Percentiles rank a stretch among this genome's conserved stretches.
Conservation (phyloP, 2,888 invertebrate species). For the Nemapogon koenigi region DNA sequence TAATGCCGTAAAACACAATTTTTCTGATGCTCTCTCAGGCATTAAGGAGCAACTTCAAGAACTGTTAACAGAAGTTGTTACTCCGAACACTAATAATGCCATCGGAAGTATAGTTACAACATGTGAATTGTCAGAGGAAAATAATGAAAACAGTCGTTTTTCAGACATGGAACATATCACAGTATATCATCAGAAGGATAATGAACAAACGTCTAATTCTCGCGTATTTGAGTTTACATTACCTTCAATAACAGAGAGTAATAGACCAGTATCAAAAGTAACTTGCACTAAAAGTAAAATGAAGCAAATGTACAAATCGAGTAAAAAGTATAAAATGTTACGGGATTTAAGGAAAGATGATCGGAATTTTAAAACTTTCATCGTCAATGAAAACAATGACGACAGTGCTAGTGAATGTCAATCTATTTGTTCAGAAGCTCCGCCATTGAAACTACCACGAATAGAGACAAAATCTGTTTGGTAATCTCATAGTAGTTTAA, state of each 20-base stretch:
- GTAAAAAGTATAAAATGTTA: constrained; percentile 34
- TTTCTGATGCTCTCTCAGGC: constrained; percentile 40
- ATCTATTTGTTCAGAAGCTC: constrained; percentile 39
- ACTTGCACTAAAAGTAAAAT: constrained; percentile 29
- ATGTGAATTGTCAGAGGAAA: not conserved
- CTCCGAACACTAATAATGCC: constrained; percentile 20
- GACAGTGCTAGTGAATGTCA: constrained; percentile 34
- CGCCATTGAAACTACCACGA: constrained; percentile 50
- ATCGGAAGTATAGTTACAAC: constrained; percentile 13
- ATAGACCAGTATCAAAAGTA: constrained; percentile 29
- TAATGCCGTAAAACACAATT: constrained; percentile 22
- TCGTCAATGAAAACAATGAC: constrained; percentile 29
- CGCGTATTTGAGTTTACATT: constrained; percentile 28
- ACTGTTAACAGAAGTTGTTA: constrained; percentile 30
- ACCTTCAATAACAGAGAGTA: constrained; percentile 40
- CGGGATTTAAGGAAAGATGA: constrained; percentile 32
- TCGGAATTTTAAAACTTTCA: constrained; percentile 40
- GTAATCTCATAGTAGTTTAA: no score
- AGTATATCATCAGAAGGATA: constrained; percentile 37
- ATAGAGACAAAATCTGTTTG: constrained; percentile 48
- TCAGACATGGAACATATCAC: constrained; percentile 50
- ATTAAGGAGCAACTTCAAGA: constrained; percentile 42
- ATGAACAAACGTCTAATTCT: not conserved
- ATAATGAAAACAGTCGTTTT: constrained; percentile 18
- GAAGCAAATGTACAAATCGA: constrained; percentile 32